Conservation (phyloP, 2,113 vertebrate species). For the Rhinopithecus roxellana region DNA sequence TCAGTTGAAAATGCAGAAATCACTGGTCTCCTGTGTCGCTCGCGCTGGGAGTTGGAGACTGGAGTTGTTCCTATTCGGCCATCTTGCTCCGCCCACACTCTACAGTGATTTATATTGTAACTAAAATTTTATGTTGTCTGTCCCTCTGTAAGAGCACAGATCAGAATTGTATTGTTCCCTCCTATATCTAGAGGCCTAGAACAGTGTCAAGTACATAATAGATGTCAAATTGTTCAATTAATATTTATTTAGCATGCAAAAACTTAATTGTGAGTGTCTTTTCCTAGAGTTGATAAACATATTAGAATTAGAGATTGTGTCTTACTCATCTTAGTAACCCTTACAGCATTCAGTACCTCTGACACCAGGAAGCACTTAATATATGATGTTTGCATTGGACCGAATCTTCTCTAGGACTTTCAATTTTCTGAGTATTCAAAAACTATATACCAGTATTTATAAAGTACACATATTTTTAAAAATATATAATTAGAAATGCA, state of each 20-base stretch:
- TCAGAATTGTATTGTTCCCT: not conserved
- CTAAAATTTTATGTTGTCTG: not conserved
- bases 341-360: not conserved
- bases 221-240: not conserved
- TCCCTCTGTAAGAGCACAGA: not conserved
- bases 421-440: conserved; percentile 2
- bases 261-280: not conserved
- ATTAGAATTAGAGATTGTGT: not conserved
- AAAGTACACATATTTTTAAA: not conserved
- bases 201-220: not conserved
- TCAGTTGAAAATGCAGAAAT: too few relatives aligned
- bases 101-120: too few relatives aligned
- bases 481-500: not conserved
- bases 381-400: not conserved
- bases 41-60: too few relatives aligned
- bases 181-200: not conserved
- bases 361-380: not conserved
- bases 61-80: too few relatives aligned
- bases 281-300: not conserved
- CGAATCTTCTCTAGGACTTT: not conserved
- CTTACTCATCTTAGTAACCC: not conserved
- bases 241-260: not conserved
- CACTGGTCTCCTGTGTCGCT: too few relatives aligned
- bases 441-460: not conserved
- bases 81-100: too few relatives aligned